Conservation (phyloP, 2,888 invertebrate genomes). For the Diploptera punctata region DNA sequence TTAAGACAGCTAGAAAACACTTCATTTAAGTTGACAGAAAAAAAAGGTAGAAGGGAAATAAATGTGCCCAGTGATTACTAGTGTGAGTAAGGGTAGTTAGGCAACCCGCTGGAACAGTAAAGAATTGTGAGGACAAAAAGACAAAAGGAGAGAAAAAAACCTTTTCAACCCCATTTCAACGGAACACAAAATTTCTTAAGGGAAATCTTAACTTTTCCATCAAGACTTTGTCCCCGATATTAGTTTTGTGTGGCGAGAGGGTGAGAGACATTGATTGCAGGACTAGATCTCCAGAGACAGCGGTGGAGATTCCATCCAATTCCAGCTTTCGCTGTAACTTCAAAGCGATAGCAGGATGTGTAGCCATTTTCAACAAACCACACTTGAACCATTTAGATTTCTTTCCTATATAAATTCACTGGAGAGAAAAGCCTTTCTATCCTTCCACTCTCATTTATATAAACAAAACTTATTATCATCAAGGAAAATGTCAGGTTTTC, state of each 20-base stretch:
- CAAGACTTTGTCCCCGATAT: constrained; percentile 7
- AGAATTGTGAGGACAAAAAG: neutral
- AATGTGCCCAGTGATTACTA: neutral
- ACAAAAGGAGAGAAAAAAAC: constrained; percentile 1
- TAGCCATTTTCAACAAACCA: neutral
- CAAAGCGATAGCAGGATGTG: constrained; percentile 14
- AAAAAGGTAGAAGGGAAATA: neutral
- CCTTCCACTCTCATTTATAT: too few relatives aligned
- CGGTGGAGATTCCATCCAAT: neutral
- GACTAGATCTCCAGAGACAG: constrained; percentile 4
- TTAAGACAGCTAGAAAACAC: constrained; percentile 2
- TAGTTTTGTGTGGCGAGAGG: constrained; percentile 10
- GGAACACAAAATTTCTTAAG: constrained; percentile 10
- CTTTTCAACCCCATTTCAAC: neutral
- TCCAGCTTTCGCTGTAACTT: neutral
- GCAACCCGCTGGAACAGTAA: neutral
- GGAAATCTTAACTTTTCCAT: constrained; percentile 24
- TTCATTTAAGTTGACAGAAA: constrained; percentile 4
- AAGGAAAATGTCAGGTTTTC: too few relatives aligned
- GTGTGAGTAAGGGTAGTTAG: neutral
- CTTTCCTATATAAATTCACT: neutral
- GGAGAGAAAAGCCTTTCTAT: too few relatives aligned
- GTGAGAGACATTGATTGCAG: constrained; percentile 10
- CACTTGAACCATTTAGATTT: neutral
- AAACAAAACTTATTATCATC: too few relatives aligned